These are phyloP conservation scores for Cataglyphis altisquamis DNA, from an alignment of 2,888 invertebrate species.

Conservation along the genomic window DNA sequence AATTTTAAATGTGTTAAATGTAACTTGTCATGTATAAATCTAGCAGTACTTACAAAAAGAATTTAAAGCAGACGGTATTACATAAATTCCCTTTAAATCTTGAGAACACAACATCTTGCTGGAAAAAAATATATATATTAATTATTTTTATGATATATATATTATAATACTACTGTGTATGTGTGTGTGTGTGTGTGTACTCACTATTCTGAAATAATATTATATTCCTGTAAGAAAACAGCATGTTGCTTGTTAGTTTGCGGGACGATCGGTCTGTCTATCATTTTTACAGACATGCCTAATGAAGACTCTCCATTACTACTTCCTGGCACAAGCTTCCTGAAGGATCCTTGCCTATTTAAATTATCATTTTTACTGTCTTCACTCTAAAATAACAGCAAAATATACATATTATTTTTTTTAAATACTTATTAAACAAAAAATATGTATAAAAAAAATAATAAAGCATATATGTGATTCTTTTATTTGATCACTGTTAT, in stretches of 20 bases:
- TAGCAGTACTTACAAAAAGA: conserved; percentile 90
- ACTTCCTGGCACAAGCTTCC: conserved; percentile 88
- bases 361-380: conserved; percentile 84
- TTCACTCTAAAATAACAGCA: conserved; percentile 76
- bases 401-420: not conserved
- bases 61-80: conserved; percentile 95
- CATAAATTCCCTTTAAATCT: conserved; percentile 95
- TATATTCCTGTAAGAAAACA: conserved; percentile 95
- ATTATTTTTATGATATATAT: not conserved
- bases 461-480: not conserved
- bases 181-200: conserved; percentile 80
- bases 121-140: conserved; percentile 81
- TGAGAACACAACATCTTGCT: conserved; percentile 95
- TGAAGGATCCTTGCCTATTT: conserved; percentile 88
- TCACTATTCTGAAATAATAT: conserved; percentile 97
- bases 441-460: not conserved
- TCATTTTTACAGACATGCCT: conserved; percentile 88
- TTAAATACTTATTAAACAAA: not conserved
- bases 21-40: not conserved
- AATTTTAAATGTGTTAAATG: not conserved
- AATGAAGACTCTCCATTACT: conserved; percentile 87
- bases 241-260: conserved; percentile 90
- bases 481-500: not conserved
- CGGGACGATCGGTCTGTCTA: conserved; percentile 86
- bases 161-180: too few relatives aligned